Evolutionary conservation across 2,888 invertebrate genomes (phyloP), one percentile per base, ranked within the genome.

Genomic region (Anarsia innoxiella): DNA sequence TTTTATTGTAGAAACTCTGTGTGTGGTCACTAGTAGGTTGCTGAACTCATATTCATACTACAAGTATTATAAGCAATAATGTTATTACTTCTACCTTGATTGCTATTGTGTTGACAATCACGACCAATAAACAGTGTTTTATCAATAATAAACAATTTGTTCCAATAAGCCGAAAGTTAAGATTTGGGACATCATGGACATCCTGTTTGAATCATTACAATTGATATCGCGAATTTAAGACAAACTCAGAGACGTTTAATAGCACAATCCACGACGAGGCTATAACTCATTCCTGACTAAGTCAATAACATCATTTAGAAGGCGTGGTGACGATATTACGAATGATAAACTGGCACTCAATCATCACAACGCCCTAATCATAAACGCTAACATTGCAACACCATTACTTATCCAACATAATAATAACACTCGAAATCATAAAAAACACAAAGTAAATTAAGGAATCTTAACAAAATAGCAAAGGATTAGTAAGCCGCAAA

Each of bases 341-440:
- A 66, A 61, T 60, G 71, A 70, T 72, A 70, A 66, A 70, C 65
- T 62, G 65, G 65, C 61, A 61, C 53, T 61, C 28, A 27, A n/a
- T 45, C 3, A 62, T 59, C 69, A 65, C 66, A 72, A 78, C 82
- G 80, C 78, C 79, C 79, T 75, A 77, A n/a, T n/a, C n/a, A n/a
- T n/a, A n/a, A n/a, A n/a, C n/a, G n/a, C n/a, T n/a, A n/a, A n/a
- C n/a, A n/a, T n/a, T n/a, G n/a, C n/a, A n/a, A n/a, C n/a, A n/a
- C n/a, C n/a, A n/a, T n/a, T n/a, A n/a, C n/a, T n/a, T n/a, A n/a
- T n/a, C n/a, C n/a, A n/a, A n/a, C n/a, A n/a, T n/a, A n/a, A n/a
- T n/a, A n/a, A n/a, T n/a, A n/a, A n/a, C n/a, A n/a, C n/a, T n/a
- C n/a, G n/a, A n/a, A n/a, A n/a, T n/a, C n/a, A n/a, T n/a, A n/a